A percentile compares a stretch with the other conserved stretches of the same genome.
Conservation (phyloP, 2,113 vertebrate genomes). For the Callorhinus ursinus region DNA sequence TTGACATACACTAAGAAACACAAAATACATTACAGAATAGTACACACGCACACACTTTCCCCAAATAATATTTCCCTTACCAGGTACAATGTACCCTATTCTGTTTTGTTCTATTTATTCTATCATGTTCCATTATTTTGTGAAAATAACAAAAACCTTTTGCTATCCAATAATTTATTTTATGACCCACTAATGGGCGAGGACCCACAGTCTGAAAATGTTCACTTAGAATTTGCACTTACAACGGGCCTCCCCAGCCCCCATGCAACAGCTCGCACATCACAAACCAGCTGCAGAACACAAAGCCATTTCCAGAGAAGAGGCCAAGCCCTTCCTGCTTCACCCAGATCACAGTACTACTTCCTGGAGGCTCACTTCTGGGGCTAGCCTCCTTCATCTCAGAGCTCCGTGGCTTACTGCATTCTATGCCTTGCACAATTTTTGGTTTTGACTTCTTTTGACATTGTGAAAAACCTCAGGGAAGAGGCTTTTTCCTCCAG, state of each 20-base stretch:
- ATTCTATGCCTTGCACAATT: not conserved
- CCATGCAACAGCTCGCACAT: not conserved
- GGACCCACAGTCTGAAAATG: not conserved
- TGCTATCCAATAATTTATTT: not conserved
- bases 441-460: not conserved
- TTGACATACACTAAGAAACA: not conserved
- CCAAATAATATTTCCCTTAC: not conserved
- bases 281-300: not conserved
- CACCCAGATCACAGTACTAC: no score
- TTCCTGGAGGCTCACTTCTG: not conserved
- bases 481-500: not conserved
- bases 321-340: not conserved
- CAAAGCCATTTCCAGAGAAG: not conserved
- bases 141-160: not conserved
- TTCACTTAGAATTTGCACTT: not conserved
- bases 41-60: not conserved
- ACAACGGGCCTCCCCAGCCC: not conserved
- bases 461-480: not conserved
- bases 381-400: not conserved
- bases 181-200: not conserved
- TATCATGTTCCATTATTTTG: not conserved
- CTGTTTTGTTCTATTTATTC: not conserved
- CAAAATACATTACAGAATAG: not conserved
- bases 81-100: not conserved
- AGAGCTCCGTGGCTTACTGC: not conserved